phyloP scores from a whole-genome alignment of 2,113 vertebrate genomes.

The Strigops habroptila region DNA sequence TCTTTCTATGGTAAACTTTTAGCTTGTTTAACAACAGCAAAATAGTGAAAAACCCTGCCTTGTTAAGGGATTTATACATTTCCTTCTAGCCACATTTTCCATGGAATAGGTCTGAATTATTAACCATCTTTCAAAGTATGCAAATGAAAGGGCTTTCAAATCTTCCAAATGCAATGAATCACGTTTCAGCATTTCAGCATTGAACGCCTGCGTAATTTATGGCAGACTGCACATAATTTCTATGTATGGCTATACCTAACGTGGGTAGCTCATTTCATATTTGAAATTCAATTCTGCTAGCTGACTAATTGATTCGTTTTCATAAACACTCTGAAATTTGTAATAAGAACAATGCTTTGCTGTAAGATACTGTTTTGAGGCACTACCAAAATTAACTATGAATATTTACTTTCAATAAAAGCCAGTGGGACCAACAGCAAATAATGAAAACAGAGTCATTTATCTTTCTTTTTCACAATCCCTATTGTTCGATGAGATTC shows the following conservation, averaged over 20 bases:
- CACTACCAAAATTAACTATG: not conserved
- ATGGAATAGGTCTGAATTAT: not conserved
- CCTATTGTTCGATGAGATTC: not conserved
- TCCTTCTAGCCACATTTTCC: not conserved
- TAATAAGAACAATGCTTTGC: slow-evolving; percentile 13
- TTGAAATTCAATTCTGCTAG: slow-evolving; percentile 31
- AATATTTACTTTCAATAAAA: slow-evolving; percentile 34
- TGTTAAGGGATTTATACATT: not conserved
- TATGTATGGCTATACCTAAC: not conserved
- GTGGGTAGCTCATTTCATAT: not conserved
- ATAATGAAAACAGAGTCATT: not conserved
- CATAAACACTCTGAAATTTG: slow-evolving; percentile 18
- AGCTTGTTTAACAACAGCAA: not conserved
- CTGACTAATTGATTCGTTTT: slow-evolving; percentile 36
- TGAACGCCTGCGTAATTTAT: not conserved
- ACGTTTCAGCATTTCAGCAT: not conserved
- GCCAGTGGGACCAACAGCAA: not conserved
- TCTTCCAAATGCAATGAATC: not conserved
- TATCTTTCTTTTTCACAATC: not conserved
- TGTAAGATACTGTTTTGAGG: not conserved
- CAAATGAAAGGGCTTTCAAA: not conserved
- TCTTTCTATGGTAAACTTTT: not conserved
- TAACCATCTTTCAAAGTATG: not conserved
- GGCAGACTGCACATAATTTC: not conserved
- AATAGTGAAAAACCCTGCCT: not conserved